phyloP scores from a whole-genome alignment of 1,140 invertebrate species.

The Anagrus nilaparvatae region DNA sequence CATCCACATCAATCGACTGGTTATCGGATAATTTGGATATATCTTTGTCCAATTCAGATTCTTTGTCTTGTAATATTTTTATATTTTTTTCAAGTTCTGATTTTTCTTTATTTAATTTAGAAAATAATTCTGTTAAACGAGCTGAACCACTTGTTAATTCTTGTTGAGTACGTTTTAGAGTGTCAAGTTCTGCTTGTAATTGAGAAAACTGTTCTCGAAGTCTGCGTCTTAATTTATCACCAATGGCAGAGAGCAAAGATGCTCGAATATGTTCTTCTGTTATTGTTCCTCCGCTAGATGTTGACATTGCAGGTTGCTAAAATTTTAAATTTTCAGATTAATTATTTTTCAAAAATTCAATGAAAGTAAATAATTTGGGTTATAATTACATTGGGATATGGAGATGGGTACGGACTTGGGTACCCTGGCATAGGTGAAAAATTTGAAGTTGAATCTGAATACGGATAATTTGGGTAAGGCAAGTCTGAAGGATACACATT shows the following conservation, averaged over 20 bases:
- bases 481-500: constrained; percentile 15
- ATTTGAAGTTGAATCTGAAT: constrained; percentile 19
- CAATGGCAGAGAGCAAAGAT: constrained; percentile 86
- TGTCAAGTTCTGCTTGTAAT: constrained; percentile 84
- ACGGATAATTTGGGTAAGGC: constrained; percentile 37
- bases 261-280: constrained; percentile 91
- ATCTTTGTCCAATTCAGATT: constrained; percentile 73
- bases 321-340: constrained; percentile 16
- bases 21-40: constrained; percentile 68
- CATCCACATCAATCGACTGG: constrained; percentile 83
- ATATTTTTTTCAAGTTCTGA: constrained; percentile 78
- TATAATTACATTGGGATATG: constrained; percentile 26
- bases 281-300: constrained; percentile 63
- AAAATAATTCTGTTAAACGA: constrained; percentile 74
- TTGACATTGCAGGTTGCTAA: constrained; percentile 38
- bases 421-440: constrained; percentile 28
- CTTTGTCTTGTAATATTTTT: constrained; percentile 71
- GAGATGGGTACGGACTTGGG: constrained; percentile 28
- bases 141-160: constrained; percentile 80
- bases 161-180: constrained; percentile 75
- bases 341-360: neutral
- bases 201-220: constrained; percentile 84
- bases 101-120: constrained; percentile 74
- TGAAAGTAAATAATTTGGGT: constrained; percentile 23
- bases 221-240: constrained; percentile 81